Conservation (phyloP, 2,888 invertebrate genomes). For the Andrena flavipes region DNA sequence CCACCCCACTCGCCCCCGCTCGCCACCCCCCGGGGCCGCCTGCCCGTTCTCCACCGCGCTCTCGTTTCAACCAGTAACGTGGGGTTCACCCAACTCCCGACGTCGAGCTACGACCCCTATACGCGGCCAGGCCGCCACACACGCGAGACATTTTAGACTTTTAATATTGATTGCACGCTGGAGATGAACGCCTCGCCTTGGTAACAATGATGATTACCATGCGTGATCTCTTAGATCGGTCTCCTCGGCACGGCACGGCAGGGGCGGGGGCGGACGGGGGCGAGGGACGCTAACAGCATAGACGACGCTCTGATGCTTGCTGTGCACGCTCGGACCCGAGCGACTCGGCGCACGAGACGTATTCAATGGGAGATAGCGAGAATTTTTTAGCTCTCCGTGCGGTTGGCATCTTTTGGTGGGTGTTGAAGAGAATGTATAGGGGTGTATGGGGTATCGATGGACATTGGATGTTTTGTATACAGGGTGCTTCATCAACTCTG, state of each 20-base stretch:
- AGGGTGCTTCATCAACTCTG: too few species aligned
- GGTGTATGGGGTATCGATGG: too few species aligned
- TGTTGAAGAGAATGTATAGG: too few species aligned
- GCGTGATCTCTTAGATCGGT: neutral
- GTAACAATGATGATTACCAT: conserved; percentile 34
- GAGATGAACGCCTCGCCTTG: conserved; percentile 76
- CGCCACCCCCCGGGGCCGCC: conserved; percentile 44
- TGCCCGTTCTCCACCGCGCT: conserved; percentile 61
- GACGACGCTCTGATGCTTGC: too few species aligned
- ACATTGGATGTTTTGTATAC: too few species aligned
- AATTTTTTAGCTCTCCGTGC: too few species aligned
- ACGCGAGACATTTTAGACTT: conserved; percentile 84
- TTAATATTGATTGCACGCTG: conserved; percentile 83
- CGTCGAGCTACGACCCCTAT: conserved; percentile 72
- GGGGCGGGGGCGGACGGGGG: neutral
- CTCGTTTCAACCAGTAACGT: conserved; percentile 68
- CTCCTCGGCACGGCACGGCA: neutral
- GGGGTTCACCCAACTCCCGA: conserved; percentile 72
- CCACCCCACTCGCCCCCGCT: conserved; percentile 49
- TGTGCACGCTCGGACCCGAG: too few species aligned
- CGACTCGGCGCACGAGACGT: too few species aligned
- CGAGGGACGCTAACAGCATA: too few species aligned
- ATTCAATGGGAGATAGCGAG: too few species aligned
- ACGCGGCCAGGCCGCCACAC: conserved; percentile 79
- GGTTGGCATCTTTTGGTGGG: too few species aligned